Percentiles rank a stretch among this genome's conserved stretches.
Conservation (phyloP, 37 sponge, comb jelly and placozoan genomes). For the Amphimedon queenslandica region DNA sequence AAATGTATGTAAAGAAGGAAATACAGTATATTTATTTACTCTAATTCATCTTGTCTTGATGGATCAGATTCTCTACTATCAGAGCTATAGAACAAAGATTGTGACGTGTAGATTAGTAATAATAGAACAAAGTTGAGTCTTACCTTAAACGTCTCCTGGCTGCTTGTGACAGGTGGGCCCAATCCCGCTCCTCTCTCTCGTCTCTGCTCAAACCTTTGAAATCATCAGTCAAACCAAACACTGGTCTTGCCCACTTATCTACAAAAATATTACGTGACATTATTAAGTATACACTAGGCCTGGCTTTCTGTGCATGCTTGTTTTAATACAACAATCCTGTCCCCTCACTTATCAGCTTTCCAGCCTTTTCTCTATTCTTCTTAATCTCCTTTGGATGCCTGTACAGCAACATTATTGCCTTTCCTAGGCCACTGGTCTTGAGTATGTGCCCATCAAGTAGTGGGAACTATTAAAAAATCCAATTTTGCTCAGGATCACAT, state of each 20-base stretch:
- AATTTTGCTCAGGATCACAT: too few species aligned
- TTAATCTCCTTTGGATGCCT: slow-evolving; percentile 90
- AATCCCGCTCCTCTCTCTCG: slow-evolving; percentile 90
- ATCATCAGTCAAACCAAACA: slow-evolving; percentile 93
- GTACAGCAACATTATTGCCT: slow-evolving; percentile 96
- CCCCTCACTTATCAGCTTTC: slow-evolving; percentile 90
- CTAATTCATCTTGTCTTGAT: slow-evolving; percentile 20
- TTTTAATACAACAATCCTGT: background rate
- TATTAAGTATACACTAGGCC: too few species aligned
- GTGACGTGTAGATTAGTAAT: background rate
- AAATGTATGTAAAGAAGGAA: background rate
- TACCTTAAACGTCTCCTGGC: slow-evolving; percentile 67
- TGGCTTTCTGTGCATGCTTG: background rate
- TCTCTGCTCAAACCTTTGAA: slow-evolving; percentile 79
- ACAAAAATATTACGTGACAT: too few species aligned
- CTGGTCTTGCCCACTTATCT: slow-evolving; percentile 96
- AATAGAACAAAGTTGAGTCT: background rate
- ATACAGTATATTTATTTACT: background rate
- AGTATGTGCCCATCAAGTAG: slow-evolving; percentile 60
- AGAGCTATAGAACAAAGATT: background rate
- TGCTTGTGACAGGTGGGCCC: slow-evolving; percentile 52
- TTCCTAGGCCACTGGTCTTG: slow-evolving; percentile 91
- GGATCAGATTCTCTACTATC: slow-evolving; percentile 18
- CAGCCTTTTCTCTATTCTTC: slow-evolving; percentile 85
- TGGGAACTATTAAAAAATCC: slow-evolving; percentile 46